Percentiles rank a stretch among this genome's conserved stretches.
Evolutionary conservation across 1,140 invertebrate genomes (phyloP).

Genomic region (Nasonia giraulti): DNA sequence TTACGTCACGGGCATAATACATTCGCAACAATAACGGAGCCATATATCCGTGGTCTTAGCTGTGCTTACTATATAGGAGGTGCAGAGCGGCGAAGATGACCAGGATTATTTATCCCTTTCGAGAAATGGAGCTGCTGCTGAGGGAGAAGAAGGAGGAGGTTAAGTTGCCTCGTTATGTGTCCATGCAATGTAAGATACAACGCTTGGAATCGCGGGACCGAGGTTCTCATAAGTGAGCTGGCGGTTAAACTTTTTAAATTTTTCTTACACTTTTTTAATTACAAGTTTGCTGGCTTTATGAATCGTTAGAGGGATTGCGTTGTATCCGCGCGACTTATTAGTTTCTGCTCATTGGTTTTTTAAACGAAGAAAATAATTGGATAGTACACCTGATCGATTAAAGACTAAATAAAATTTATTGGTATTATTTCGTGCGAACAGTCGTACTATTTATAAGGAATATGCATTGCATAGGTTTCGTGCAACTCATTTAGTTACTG

Average conservation of each 20-base stretch:
- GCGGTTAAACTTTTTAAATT: conserved; percentile 14
- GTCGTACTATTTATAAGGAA: too few relatives aligned
- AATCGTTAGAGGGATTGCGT: conserved; percentile 7
- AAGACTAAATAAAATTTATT: background rate
- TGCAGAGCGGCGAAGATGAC: background rate
- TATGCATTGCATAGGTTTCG: too few relatives aligned
- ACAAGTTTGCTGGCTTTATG: conserved; percentile 3
- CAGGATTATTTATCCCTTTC: conserved; percentile 16
- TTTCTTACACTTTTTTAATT: conserved; percentile 37
- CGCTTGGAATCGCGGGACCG: background rate
- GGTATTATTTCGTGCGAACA: too few relatives aligned
- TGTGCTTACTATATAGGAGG: background rate
- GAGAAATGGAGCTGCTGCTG: background rate
- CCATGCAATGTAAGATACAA: background rate
- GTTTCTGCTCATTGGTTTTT: background rate
- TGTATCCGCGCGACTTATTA: background rate
- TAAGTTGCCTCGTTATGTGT: conserved; percentile 11
- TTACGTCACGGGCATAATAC: background rate
- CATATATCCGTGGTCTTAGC: background rate
- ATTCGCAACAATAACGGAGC: background rate
- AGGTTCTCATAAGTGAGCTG: background rate
- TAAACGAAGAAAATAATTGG: too few relatives aligned
- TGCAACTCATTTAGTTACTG: conserved; percentile 6
- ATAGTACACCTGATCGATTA: too few relatives aligned
- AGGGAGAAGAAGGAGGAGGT: background rate